A percentile compares a stretch with the other conserved stretches of the same genome.
Conservation (phyloP, 2,797 vertebrate genomes). For the Argentina silus region DNA sequence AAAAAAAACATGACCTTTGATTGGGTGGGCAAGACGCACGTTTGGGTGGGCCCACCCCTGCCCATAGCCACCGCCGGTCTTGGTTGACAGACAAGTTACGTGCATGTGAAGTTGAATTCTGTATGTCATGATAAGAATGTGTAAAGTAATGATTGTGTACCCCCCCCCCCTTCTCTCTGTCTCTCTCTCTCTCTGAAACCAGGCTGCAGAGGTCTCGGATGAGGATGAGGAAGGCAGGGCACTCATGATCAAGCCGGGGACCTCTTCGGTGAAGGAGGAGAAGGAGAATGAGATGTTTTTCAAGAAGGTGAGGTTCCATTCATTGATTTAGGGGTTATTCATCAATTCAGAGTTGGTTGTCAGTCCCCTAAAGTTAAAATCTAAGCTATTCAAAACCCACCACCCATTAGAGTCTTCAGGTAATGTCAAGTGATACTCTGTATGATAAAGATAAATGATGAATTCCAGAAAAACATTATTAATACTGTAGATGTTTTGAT, state of each 20-base stretch:
- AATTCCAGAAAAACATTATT: neutral
- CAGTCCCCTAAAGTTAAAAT: neutral
- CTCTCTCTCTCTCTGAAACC: neutral
- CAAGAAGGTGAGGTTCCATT: slow-evolving; percentile 67
- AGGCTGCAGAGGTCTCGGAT: slow-evolving; percentile 72
- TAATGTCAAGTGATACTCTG: neutral
- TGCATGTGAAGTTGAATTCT: no score
- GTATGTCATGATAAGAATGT: no score
- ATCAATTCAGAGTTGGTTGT: neutral
- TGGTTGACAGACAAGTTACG: no score
- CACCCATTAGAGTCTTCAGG: no score
- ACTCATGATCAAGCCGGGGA: slow-evolving; percentile 69
- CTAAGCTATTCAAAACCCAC: no score
- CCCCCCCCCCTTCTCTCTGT: neutral
- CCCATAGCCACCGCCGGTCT: no score
- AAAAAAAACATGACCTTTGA: no score
- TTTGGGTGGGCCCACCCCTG: no score
- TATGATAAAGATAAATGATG: neutral
- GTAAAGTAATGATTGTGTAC: neutral
- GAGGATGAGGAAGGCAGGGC: slow-evolving; percentile 74
- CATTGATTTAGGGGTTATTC: neutral
- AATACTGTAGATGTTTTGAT: no score
- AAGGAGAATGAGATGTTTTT: slow-evolving; percentile 81
- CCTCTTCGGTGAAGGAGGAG: slow-evolving; percentile 72
- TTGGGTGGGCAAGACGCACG: no score